phyloP scores from a whole-genome alignment of 1,140 invertebrate species.

The Dendroctonus ponderosae region DNA sequence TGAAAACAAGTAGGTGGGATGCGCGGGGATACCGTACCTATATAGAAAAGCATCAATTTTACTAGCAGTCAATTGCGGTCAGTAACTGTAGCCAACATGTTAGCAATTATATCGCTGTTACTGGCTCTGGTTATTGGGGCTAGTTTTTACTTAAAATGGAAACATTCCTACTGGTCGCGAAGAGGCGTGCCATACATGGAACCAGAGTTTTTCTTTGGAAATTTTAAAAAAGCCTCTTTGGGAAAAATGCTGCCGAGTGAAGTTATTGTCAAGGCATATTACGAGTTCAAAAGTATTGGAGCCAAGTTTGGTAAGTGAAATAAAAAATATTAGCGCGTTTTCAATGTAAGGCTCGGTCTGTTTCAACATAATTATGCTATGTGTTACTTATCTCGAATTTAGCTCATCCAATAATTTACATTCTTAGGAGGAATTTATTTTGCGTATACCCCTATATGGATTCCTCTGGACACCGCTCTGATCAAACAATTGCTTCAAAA shows the following conservation, averaged over 20 bases:
- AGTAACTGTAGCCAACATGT: no score
- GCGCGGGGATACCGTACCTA: no score
- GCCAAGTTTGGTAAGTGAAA: conserved; percentile 18
- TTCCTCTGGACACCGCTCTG: conserved; percentile 9
- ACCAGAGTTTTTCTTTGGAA: conserved; percentile 21
- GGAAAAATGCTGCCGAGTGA: conserved; percentile 1
- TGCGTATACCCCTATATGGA: conserved; percentile 17
- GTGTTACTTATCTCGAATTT: background rate
- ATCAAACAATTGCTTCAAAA: conserved; percentile 19
- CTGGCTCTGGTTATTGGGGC: no score
- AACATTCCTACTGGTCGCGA: conserved; percentile 18
- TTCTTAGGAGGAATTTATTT: conserved; percentile 27
- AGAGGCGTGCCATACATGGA: conserved; percentile 14
- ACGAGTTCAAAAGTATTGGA: conserved; percentile 10
- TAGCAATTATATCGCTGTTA: no score
- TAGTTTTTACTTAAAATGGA: background rate
- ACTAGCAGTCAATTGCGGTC: no score
- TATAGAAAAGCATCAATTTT: no score
- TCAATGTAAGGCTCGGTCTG: no score
- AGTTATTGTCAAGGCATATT: conserved; percentile 7
- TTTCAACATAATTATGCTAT: background rate
- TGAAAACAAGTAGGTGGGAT: no score
- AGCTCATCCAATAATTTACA: background rate
- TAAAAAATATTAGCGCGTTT: no score
- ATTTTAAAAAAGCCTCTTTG: conserved; percentile 13